Conservation (phyloP, 2,797 vertebrate species). For the Alca torda region DNA sequence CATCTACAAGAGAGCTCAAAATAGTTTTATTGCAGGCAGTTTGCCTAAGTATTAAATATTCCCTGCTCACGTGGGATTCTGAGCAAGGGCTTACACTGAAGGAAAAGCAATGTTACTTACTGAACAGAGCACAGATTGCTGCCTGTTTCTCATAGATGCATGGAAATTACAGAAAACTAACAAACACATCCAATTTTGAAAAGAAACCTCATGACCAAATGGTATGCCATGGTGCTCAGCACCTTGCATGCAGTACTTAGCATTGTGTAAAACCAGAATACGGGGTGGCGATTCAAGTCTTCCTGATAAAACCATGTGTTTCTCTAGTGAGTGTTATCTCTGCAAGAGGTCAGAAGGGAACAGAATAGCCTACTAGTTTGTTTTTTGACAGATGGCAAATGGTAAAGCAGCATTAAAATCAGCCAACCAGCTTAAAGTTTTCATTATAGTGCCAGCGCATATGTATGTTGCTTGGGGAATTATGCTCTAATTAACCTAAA, state of each 20-base stretch:
- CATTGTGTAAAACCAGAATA: not conserved
- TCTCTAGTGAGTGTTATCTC: not conserved
- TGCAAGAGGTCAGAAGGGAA: not conserved
- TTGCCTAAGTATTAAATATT: slow-evolving; percentile 49
- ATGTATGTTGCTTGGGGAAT: slow-evolving; percentile 17
- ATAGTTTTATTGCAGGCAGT: slow-evolving; percentile 39
- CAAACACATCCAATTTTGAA: not conserved
- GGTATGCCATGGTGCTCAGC: not conserved
- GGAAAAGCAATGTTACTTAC: not conserved
- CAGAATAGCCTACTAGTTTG: not conserved
- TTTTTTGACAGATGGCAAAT: slow-evolving; percentile 30
- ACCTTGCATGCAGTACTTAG: not conserved
- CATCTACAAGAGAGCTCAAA: slow-evolving; percentile 41
- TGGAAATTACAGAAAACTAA: not conserved
- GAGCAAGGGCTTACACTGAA: not conserved
- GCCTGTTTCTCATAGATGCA: not conserved
- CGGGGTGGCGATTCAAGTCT: not conserved
- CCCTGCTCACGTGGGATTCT: not conserved
- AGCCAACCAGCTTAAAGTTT: not conserved
- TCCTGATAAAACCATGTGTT: not conserved
- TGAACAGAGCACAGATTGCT: not conserved
- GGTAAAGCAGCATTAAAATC: slow-evolving; percentile 18
- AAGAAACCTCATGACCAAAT: not conserved
- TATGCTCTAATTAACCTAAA: slow-evolving; percentile 48
- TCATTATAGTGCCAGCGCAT: not conserved